Conservation (phyloP, 2,113 vertebrate genomes). For the Amphiprion percula region DNA sequence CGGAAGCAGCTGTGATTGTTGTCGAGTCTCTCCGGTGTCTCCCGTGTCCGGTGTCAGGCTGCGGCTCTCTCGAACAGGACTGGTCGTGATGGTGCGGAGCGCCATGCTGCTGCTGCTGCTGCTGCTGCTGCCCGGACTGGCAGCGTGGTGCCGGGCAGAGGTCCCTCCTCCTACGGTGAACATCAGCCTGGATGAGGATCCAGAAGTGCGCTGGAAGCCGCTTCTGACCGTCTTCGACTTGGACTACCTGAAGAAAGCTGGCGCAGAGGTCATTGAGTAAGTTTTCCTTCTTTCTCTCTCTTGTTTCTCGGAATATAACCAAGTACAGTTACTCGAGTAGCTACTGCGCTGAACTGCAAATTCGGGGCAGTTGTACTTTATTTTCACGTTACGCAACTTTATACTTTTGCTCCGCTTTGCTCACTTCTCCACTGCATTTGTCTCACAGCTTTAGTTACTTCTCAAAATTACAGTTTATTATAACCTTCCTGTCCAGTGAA, state of each 20-base stretch:
- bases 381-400: too few relatives aligned
- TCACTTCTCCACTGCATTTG: too few relatives aligned
- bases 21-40: too few relatives aligned
- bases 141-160: slow-evolving; percentile 13
- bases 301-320: too few relatives aligned
- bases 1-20: not conserved
- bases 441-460: too few relatives aligned
- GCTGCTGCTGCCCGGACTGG: slow-evolving; percentile 22
- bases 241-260: slow-evolving; percentile 71
- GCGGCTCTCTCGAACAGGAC: not conserved
- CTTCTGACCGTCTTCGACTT: slow-evolving; percentile 65
- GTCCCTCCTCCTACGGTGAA: slow-evolving; percentile 72
- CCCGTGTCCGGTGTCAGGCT: not conserved
- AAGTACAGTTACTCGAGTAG: too few relatives aligned
- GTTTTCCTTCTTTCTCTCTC: slow-evolving; percentile 44
- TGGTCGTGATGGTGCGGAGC: not conserved
- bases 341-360: too few relatives aligned
- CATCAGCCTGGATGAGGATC: slow-evolving; percentile 77
- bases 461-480: too few relatives aligned
- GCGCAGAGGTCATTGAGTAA: slow-evolving; percentile 82
- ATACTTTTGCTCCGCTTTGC: too few relatives aligned
- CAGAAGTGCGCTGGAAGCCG: slow-evolving; percentile 77
- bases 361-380: too few relatives aligned
- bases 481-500: too few relatives aligned
- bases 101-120: not conserved